Base-by-base conservation (phyloP, 2,888 invertebrate genomes). In the Digitonthophagus gazella region DNA sequence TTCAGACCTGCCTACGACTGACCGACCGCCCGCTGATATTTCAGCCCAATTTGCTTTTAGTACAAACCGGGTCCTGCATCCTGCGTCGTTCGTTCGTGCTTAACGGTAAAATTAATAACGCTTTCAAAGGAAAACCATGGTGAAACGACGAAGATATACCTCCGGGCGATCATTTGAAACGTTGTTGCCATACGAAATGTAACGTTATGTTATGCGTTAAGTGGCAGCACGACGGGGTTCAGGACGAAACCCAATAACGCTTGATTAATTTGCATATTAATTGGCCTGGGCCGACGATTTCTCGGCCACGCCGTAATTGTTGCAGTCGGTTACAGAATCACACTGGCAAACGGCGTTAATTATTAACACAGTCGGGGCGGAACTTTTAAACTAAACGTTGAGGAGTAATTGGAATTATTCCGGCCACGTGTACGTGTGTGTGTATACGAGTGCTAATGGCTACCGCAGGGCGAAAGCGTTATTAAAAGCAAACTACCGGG, bases 261-360 rank as follows among this genome's bases (percentile, higher is more conserved):
- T 57, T 69, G 69, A 69, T 69, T 66, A 69, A 69, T 69, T 69
- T 69, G 57, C 69, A 66, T 66, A 69, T 69, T 69, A 67, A 69
- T 67, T 69, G 66, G 66, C 66, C 57, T 57, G 64, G 57, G 28
- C 28, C 3, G 28, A 11, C 28, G 28, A 44, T 44, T 44, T 44
- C 28, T 44, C 28, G 28, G 28, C 1, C 28, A 44, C 28, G 11
- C 28, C 28, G 28, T 44, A 44, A 44, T 44, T 44, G 28, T 44
- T 44, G 11, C 28, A 44, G 28, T 44, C 28, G 28, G 28, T 44
- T 44, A 44, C 28, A 44, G 28, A 44, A 44, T 44, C 28, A 44
- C 28, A 44, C 28, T 44, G 28, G 28, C 28, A 44, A 44, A 44
- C 28, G 28, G 28, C 28, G 28, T 44, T 61, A 61, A 61, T 61